Base-by-base conservation (phyloP, 2,888 invertebrate genomes). In the Macrophya alboannulata region DNA sequence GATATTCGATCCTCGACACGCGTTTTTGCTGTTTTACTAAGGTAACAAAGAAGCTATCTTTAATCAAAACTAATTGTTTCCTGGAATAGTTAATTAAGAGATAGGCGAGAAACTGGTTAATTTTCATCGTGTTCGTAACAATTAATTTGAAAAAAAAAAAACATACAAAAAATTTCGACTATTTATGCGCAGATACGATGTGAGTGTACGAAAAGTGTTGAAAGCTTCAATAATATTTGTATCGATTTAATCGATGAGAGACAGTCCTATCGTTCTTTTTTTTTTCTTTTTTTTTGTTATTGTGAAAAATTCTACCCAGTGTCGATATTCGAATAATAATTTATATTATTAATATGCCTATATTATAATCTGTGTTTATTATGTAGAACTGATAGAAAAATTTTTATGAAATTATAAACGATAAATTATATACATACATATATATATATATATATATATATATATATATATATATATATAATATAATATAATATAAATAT, bases 251-350 rank as follows among this genome's bases (percentile, higher is more conserved):
- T 62, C 25, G 62, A 62, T 62, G 62, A 12, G 62, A 62, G 21
- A 62, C 62, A 62, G 21, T 62, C 1, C 1, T 8, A 55, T n/a
- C 2, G 17, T 6, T 55, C n/a, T 10, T 3, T 10, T 25, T 17
- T 21, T 62, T 10, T 12, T 25, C 5, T 25, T 25, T 62, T 25
- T 25, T 25, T 62, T 62, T 59, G 8, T 9, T 5, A 25, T 62
- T 25, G 21, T 62, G 10, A 21, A 25, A 62, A 62, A 62, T 62
- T 62, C 62, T 62, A 62, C 62, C 62, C 21, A 62, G 62, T 25
- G 62, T 62, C 62, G 62, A 62, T 62, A 62, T 62, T 62, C 25
- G 62, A 25, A 55, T 55, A 62, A 62, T 62, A 25, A 62, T 62
- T 25, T 62, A 62, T 62, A 25, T 25, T 25, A 4, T 31, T 31